Evolutionary conservation across 2,888 invertebrate species (phyloP), one percentile per base, ranked within the genome.

Genomic region (Pammene aurita): DNA sequence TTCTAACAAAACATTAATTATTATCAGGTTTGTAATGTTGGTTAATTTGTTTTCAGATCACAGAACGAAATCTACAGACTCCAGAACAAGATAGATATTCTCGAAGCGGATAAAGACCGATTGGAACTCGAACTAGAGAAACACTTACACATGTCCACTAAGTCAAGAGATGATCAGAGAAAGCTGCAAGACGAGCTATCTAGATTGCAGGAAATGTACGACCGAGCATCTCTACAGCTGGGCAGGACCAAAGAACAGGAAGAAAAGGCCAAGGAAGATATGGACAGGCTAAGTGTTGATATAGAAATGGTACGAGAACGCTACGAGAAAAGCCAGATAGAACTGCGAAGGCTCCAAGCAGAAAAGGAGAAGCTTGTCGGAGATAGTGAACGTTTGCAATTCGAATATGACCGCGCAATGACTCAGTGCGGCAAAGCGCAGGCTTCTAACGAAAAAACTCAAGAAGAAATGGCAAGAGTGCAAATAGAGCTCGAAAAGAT

Each of bases 21-120:
- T 14, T 50, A 58, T 56, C 41, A 14, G 46, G 67, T 11, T 55
- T 46, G 42, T 41, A 42, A 41, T 9, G 2, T 0, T 41, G 60
- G 73, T 68, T 68, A 26, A 74, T 73, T 72, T 76, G 79, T 90
- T 50, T 88, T 63, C 90, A 97, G 98, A 82, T 95, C 96, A 18
- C 98, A 98, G 86, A 97, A 96, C 77, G 98, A 98, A 88, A 95
- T 97, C 70, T 97, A 97, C 86, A 94, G 98, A 72, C 91, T 98
- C 72, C 98, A 98, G 86, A 97, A 96, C 76, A 96, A 97, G 84
- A 94, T 97, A 86, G 98, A 98, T 73, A 95, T 96, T 18, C 94
- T 96, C 63, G 97, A 97, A 88, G 96, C 96, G 0, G 98, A 98
- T 81, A 96, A 97, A 82, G 97, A 98, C 75, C 94, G 97, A 16